Evolutionary conservation across 2,888 invertebrate genomes (phyloP).

Genomic region (Lithosia quadra): DNA sequence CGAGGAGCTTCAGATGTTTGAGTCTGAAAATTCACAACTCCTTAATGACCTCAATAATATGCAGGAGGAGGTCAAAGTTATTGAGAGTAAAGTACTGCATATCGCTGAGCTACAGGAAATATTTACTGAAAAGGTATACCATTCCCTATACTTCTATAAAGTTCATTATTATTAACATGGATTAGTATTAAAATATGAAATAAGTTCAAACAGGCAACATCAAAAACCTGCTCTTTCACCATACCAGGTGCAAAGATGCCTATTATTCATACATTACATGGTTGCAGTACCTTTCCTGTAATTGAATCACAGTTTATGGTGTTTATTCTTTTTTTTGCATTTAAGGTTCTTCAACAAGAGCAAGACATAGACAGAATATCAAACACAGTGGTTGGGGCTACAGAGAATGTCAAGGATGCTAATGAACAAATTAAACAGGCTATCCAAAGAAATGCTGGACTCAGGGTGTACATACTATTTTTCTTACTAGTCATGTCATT

Average conservation of each 20-base stretch:
- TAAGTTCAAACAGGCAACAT: too few relatives aligned
- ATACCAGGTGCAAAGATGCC: too few relatives aligned
- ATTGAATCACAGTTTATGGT: neutral
- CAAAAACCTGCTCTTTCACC: too few relatives aligned
- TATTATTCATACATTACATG: too few relatives aligned
- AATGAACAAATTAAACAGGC: slow-evolving; percentile 99
- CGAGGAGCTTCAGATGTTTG: slow-evolving; percentile 97
- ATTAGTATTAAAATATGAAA: too few relatives aligned
- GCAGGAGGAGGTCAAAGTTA: slow-evolving; percentile 96
- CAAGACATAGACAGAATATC: slow-evolving; percentile 96
- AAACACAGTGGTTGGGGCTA: slow-evolving; percentile 95
- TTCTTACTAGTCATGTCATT: slow-evolving; percentile 98
- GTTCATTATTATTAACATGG: too few relatives aligned
- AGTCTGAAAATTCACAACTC: slow-evolving; percentile 95
- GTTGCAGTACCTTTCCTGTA: too few relatives aligned
- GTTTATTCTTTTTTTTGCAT: slow-evolving; percentile 33
- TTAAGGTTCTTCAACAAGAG: slow-evolving; percentile 95
- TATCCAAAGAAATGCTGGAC: slow-evolving; percentile 98
- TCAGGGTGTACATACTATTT: slow-evolving; percentile 97
- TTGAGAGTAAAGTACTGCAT: slow-evolving; percentile 97
- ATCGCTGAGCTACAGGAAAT: slow-evolving; percentile 98
- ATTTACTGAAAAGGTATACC: slow-evolving; percentile 95
- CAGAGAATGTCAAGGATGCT: slow-evolving; percentile 98
- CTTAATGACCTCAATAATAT: slow-evolving; percentile 95
- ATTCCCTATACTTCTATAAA: too few relatives aligned